Percentiles rank a stretch among this genome's conserved stretches.
Conservation (phyloP, 1,140 invertebrate genomes). For the Radopholus similis region DNA sequence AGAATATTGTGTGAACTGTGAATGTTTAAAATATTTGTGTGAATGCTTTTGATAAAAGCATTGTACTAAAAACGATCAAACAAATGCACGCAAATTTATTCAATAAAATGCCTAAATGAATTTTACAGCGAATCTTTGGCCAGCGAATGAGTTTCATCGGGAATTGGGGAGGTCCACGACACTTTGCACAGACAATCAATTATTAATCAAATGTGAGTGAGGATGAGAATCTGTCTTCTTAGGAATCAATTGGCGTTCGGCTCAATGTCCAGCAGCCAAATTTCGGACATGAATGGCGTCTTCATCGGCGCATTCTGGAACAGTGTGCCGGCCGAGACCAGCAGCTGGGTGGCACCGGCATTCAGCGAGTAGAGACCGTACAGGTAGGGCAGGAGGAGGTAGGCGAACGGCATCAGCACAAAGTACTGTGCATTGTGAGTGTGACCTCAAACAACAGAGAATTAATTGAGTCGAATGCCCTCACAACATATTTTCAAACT, state of each 20-base stretch:
- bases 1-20: neutral
- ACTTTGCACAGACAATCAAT: slow-evolving; percentile 1
- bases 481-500: neutral
- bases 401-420: slow-evolving; percentile 40
- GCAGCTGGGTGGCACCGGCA: slow-evolving; percentile 28
- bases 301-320: slow-evolving; percentile 49
- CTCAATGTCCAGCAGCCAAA: slow-evolving; percentile 25
- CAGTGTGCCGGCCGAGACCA: slow-evolving; percentile 44
- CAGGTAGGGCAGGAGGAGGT: slow-evolving; percentile 40
- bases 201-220: slow-evolving; percentile 7
- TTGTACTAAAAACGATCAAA: neutral
- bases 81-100: slow-evolving; percentile 6
- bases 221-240: slow-evolving; percentile 20
- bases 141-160: neutral
- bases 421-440: slow-evolving; percentile 45
- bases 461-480: neutral
- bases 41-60: neutral
- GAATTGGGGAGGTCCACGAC: slow-evolving; percentile 1
- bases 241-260: neutral
- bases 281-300: slow-evolving; percentile 40
- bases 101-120: neutral
- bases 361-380: slow-evolving; percentile 36
- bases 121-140: slow-evolving; percentile 4
- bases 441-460: slow-evolving; percentile 20
- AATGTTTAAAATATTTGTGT: neutral